Conservation (phyloP, 2,113 vertebrate genomes). For the Mixornis gularis region DNA sequence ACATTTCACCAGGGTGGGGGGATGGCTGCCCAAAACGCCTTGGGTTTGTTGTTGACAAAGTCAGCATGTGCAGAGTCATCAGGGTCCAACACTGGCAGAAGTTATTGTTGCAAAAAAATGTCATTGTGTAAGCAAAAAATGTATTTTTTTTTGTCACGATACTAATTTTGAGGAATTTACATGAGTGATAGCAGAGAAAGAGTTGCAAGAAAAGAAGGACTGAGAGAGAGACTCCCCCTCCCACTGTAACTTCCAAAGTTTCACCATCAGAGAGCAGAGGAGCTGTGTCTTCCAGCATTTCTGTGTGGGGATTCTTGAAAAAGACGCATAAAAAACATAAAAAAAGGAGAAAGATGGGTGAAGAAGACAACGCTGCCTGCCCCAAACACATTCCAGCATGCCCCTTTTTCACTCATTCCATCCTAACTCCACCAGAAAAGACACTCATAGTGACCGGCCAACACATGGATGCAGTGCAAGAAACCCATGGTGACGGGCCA, state of each 20-base stretch:
- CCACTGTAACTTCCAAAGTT: not conserved
- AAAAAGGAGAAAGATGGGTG: not conserved
- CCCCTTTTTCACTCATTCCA: not conserved
- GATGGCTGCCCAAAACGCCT: not conserved
- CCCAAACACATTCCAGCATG: constrained; percentile 10
- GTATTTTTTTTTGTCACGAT: not conserved
- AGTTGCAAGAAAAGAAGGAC: not conserved
- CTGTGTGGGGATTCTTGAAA: not conserved
- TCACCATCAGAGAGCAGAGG: not conserved
- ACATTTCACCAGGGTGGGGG: not conserved
- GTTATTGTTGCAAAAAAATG: not conserved
- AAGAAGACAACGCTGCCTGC: not conserved
- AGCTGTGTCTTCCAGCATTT: not conserved
- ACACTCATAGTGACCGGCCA: not conserved
- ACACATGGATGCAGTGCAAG: not conserved
- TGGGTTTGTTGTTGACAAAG: not conserved
- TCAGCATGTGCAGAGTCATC: not conserved
- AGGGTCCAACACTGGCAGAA: not conserved
- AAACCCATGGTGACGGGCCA: not conserved
- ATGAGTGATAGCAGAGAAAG: not conserved
- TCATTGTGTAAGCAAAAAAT: not conserved
- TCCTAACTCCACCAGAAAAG: not conserved
- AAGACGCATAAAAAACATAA: not conserved
- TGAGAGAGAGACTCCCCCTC: not conserved
- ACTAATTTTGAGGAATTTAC: not conserved